Evolutionary conservation across 2,113 vertebrate genomes (phyloP), one percentile per base, ranked within the genome.

Genomic region (Procavia capensis): DNA sequence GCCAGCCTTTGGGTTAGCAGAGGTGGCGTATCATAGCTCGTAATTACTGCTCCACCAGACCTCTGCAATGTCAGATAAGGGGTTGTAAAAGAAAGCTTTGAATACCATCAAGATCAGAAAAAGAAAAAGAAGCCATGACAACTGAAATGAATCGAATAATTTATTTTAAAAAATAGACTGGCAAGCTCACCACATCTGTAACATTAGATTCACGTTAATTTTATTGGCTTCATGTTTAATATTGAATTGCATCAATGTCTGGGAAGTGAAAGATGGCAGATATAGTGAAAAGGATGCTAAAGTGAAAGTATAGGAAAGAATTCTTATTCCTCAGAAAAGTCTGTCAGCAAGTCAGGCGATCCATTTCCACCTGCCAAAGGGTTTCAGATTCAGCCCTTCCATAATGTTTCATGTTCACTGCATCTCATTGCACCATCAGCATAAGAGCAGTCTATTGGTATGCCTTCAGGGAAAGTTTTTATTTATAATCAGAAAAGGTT

Each of bases 401-500:
- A 45, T 5, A 8, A 22, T n/a, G 34, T 45, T 54, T 83, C 41
- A 43, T 27, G 76, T 88, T 61, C 80, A 66, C 41, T 36, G 9
- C 14, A n/a, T 22, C 34, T 31, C 16, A 17, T 34, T 16, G 31
- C 31, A 6, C 36, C 74, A 29, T 16, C 57, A 54, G 3, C 16
- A 57, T 1, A 25, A 88, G 34, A 76, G 17, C 47, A 76, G 27
- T 66, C 63, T 85, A 57, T 34, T 74, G 74, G 41, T 91, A n/a
- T 74, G 57, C 86, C 93, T 95, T 95, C 57, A 66, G 63, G 34
- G 75, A 86, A 95, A 92, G 29, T 70, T 95, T 72, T 92, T 89
- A 95, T 93, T 94, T 95, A 91, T 34, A 36, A 86, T 81, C 63
- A 80, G 59, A 66, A 89, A 97, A 79, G 45, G 61, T 57, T 94